phyloP scores from a whole-genome alignment of 2,888 invertebrate species.

The Eristalis tenax region DNA sequence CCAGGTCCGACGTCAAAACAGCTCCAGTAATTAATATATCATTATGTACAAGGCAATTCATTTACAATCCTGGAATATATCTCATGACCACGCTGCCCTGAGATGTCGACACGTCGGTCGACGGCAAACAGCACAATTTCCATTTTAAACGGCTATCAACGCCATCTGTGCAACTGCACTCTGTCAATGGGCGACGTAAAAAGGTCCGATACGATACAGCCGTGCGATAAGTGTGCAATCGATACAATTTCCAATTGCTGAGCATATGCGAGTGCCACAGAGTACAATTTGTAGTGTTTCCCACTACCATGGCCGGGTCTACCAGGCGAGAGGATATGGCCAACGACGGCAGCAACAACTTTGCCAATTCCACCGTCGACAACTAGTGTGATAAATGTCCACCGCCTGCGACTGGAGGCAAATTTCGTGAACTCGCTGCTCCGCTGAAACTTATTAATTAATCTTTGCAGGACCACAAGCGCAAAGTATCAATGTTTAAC shows the following conservation, averaged over 20 bases:
- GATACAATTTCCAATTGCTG: slow-evolving; percentile 66
- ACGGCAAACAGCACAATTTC: slow-evolving; percentile 40
- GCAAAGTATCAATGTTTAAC: slow-evolving; percentile 71
- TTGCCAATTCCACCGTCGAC: slow-evolving; percentile 22
- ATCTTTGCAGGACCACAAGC: slow-evolving; percentile 70
- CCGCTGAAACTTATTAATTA: slow-evolving; percentile 68
- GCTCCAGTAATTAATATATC: slow-evolving; percentile 52
- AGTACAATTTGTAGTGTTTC: slow-evolving; percentile 67
- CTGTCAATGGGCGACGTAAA: slow-evolving; percentile 58
- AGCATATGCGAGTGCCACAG: slow-evolving; percentile 51
- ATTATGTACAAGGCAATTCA: slow-evolving; percentile 51
- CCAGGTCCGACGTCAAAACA: slow-evolving; percentile 26
- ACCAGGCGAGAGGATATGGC: slow-evolving; percentile 10
- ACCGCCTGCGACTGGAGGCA: slow-evolving; percentile 67
- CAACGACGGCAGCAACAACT: slow-evolving; percentile 27
- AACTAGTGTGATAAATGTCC: slow-evolving; percentile 63
- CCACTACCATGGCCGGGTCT: neutral
- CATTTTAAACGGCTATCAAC: slow-evolving; percentile 66
- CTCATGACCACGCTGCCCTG: slow-evolving; percentile 34
- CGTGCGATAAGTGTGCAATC: slow-evolving; percentile 62
- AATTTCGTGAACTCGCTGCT: slow-evolving; percentile 68
- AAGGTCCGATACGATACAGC: slow-evolving; percentile 59
- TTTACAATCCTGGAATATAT: slow-evolving; percentile 41
- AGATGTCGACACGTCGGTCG: slow-evolving; percentile 37
- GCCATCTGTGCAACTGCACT: slow-evolving; percentile 65